Percentiles rank a stretch among this genome's conserved stretches.
Evolutionary conservation across 2,113 vertebrate genomes (phyloP).

Genomic region (Lonchura striata): DNA sequence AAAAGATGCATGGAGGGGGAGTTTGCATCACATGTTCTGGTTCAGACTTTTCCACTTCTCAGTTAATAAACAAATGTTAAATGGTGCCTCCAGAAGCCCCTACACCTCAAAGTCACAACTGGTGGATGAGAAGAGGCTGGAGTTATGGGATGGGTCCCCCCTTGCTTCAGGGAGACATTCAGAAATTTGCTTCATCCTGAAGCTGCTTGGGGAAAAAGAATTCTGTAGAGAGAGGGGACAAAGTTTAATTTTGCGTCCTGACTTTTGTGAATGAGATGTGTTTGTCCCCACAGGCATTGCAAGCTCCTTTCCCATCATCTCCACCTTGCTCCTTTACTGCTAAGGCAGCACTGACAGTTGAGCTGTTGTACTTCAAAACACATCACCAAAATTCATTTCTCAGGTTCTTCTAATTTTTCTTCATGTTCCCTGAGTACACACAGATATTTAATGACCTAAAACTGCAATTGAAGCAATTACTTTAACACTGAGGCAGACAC

Average conservation of each 20-base stretch:
- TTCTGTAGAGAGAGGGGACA: neutral
- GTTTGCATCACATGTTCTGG: neutral
- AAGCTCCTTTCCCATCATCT: neutral
- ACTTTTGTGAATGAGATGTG: neutral
- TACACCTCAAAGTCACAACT: fast-evolving
- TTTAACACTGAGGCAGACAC: neutral
- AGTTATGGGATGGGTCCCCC: neutral
- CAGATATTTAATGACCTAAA: neutral
- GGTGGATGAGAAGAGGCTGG: neutral
- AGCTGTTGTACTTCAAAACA: neutral
- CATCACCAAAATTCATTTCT: neutral
- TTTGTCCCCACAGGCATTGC: fast-evolving
- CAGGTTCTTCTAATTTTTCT: neutral
- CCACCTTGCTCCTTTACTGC: neutral
- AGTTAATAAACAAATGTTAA: neutral
- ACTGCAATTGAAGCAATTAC: constrained; percentile 4
- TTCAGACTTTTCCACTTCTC: neutral
- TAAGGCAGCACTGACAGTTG: neutral
- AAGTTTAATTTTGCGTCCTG: neutral
- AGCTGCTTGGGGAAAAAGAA: neutral
- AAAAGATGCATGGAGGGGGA: neutral
- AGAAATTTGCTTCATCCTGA: neutral
- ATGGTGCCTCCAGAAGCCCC: neutral
- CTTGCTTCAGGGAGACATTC: neutral
- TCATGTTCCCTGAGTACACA: neutral